Percentiles rank a stretch among this genome's conserved stretches.
Conservation (phyloP, 2,113 vertebrate species). For the Rhodinocichla rosea region DNA sequence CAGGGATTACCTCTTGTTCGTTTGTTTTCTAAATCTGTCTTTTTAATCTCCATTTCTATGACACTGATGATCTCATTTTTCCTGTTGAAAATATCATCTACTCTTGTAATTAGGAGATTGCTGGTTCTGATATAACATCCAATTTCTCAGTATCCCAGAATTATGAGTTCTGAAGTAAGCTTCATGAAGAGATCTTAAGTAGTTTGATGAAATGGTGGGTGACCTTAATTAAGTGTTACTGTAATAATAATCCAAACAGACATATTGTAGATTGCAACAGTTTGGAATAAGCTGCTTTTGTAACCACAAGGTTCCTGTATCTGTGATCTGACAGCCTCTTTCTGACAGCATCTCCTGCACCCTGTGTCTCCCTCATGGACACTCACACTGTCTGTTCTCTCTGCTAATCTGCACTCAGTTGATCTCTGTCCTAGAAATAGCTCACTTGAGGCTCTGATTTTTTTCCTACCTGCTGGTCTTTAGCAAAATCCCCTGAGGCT, state of each 20-base stretch:
- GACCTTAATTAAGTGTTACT: constrained; percentile 2
- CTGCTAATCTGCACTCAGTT: not conserved
- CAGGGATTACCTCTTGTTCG: constrained; percentile 45
- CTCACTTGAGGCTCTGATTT: not conserved
- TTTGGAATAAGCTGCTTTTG: not conserved
- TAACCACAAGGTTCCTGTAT: not conserved
- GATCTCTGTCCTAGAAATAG: not conserved
- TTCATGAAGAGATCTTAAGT: not conserved
- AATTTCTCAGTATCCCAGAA: not conserved
- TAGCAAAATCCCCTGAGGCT: not conserved
- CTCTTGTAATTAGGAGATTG: constrained; percentile 49
- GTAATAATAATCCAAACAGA: not conserved
- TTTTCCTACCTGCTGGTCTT: not conserved
- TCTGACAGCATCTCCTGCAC: not conserved
- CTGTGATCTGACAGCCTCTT: not conserved
- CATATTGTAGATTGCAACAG: not conserved
- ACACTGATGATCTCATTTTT: constrained; percentile 59
- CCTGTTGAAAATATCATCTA: constrained; percentile 24
- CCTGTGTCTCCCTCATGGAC: not conserved
- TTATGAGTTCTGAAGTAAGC: constrained; percentile 7
- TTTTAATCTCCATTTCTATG: constrained; percentile 53
- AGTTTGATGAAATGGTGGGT: not conserved
- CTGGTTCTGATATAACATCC: not conserved
- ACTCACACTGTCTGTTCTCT: not conserved
- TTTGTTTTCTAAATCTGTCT: constrained; percentile 53